Conservation (phyloP, 1,140 invertebrate genomes). For the Cryptotermes secundus region DNA sequence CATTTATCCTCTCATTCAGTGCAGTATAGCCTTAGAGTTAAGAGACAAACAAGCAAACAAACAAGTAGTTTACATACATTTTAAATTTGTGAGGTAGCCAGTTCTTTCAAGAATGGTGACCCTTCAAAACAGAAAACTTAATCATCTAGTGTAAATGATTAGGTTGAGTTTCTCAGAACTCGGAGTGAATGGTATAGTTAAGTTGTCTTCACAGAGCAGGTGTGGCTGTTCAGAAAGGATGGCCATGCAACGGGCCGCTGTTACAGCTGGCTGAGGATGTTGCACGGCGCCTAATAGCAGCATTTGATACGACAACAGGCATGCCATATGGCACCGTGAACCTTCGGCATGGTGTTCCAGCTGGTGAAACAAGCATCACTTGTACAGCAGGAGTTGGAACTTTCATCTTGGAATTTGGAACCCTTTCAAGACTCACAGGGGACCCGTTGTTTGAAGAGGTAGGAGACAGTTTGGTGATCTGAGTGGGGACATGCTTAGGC, state of each 20-base stretch:
- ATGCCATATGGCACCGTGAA: conserved; percentile 99
- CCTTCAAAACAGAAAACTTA: no score
- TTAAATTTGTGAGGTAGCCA: no score
- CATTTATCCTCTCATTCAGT: no score
- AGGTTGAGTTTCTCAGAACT: no score
- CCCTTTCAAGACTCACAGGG: conserved; percentile 90
- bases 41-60: no score
- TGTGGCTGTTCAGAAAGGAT: conserved; percentile 83
- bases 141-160: no score
- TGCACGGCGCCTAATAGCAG: conserved; percentile 82
- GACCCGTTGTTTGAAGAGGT: conserved; percentile 92
- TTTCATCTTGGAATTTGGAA: conserved; percentile 96
- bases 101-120: no score
- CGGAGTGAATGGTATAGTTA: no score
- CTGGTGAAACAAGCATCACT: conserved; percentile 92
- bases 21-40: no score
- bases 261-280: conserved; percentile 92
- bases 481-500: neutral
- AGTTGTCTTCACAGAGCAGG: conserved; percentile 63
- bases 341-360: conserved; percentile 86
- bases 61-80: no score
- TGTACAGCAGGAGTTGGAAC: conserved; percentile 98
- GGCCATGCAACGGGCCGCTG: conserved; percentile 96
- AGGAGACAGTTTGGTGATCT: conserved; percentile 28
- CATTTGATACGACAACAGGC: conserved; percentile 87